Evolutionary conservation across 2,888 invertebrate genomes (phyloP).

Genomic region (Machimus atricapillus): DNA sequence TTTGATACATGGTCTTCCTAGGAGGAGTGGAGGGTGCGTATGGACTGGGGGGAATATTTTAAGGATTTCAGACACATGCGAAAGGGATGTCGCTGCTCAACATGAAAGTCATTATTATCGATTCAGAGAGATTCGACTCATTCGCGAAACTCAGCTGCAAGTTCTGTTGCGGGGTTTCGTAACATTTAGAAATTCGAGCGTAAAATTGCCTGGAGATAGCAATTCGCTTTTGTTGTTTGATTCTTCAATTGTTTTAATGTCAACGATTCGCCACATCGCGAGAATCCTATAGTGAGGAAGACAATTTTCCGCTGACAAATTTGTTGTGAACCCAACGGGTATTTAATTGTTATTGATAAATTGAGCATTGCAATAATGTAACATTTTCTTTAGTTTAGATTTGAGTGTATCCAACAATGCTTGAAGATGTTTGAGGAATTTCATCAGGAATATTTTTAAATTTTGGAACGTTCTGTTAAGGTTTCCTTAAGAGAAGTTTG

Average conservation of each 20-base stretch:
- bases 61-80: neutral
- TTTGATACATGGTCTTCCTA: neutral
- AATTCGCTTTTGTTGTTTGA: neutral
- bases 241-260: neutral
- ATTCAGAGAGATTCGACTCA: neutral
- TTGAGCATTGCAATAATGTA: neutral
- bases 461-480: too few species aligned
- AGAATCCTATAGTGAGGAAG: neutral
- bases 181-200: neutral
- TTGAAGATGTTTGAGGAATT: too few species aligned
- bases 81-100: neutral
- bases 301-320: neutral
- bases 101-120: constrained; percentile 17
- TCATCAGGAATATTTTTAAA: too few species aligned
- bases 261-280: neutral
- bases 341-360: neutral
- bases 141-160: neutral
- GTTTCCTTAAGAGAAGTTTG: too few species aligned
- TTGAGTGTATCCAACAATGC: too few species aligned
- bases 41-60: neutral
- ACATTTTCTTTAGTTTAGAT: too few species aligned
- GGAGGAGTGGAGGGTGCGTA: neutral
- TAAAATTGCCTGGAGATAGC: neutral
- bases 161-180: neutral
- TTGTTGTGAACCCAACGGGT: neutral